A percentile compares a stretch with the other conserved stretches of the same genome.
phyloP scores from a whole-genome alignment of 2,113 vertebrate species.

The Poeciliopsis prolifica region DNA sequence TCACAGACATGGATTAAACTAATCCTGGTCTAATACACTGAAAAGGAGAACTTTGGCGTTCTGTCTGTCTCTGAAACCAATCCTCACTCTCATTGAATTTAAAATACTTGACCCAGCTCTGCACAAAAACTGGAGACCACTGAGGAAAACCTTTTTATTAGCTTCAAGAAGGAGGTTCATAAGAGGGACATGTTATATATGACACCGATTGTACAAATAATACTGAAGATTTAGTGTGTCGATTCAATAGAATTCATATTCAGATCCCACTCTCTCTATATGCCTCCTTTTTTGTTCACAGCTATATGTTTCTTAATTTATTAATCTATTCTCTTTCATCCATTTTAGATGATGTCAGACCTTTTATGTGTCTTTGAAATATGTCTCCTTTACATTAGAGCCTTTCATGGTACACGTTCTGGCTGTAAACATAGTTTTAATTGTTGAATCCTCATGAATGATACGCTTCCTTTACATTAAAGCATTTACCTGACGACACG shows the following conservation, averaged over 20 bases:
- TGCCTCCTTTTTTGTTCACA: conserved; percentile 15
- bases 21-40: conserved; percentile 65
- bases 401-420: conserved; percentile 37
- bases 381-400: conserved; percentile 34
- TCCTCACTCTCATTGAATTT: conserved; percentile 59
- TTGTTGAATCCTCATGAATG: conserved; percentile 39
- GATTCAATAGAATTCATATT: conserved; percentile 35
- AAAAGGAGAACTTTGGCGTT: conserved; percentile 58
- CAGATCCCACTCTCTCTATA: conserved; percentile 4
- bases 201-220: neutral
- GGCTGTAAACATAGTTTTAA: conserved; percentile 29
- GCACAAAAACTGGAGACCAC: conserved; percentile 8
- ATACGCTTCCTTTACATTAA: conserved; percentile 34
- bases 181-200: neutral
- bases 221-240: conserved; percentile 21
- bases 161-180: neutral
- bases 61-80: conserved; percentile 58
- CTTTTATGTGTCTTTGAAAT: conserved; percentile 51
- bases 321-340: conserved; percentile 75
- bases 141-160: conserved; percentile 20
- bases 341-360: conserved; percentile 60
- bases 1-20: conserved; percentile 66
- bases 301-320: conserved; percentile 64
- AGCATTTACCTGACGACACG: conserved; percentile 33
- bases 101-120: conserved; percentile 30